Evolutionary conservation across 2,113 vertebrate genomes (phyloP), one percentile per base, ranked within the genome.

Genomic region (Podilymbus podiceps): DNA sequence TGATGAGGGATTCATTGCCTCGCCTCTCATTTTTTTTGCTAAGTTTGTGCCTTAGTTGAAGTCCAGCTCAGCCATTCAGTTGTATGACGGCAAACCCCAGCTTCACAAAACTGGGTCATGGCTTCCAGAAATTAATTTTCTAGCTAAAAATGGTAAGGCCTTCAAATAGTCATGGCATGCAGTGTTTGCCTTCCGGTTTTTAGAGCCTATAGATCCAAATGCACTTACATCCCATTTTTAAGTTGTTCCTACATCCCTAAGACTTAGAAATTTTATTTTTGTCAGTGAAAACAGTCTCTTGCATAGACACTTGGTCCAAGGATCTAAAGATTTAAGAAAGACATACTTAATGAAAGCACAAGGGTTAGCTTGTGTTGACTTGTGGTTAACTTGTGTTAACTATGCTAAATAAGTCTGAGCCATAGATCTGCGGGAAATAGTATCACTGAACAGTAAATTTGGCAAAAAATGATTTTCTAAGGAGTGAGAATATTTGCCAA

Each of bases 231-330:
- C 14, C 18, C 20, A 24, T 55, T 74, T 85, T 74, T 17, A 86
- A 84, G 31, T 58, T 69, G 59, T 74, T 62, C 44, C 60, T 74
- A 30, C 56, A 56, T n/a, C 30, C n/a, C 7, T 74, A 53, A 90
- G n/a, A 67, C 50, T 84, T 71, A 63, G 50, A 80, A 95, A 90
- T 92, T 90, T 74, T 90, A 16, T n/a, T 84, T 68, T 92, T 78
- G 30, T 92, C 78, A 89, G 58, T 31, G n/a, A 77, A 90, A 91
- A 85, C 12, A 52, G 12, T 38, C 24, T 83, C 58, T 82, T 67
- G 31, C 31, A 83, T 1, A 83, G 86, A 63, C 20, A 47, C 24
- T 75, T 93, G 71, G 30, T 83, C 47, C n/a, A 69, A 79, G 78
- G 71, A 75, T 56, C 62, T 75, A 92, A 88, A 40, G 49, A 33